Conservation (phyloP, 2,797 vertebrate species). For the Gadopsis marmoratus region DNA sequence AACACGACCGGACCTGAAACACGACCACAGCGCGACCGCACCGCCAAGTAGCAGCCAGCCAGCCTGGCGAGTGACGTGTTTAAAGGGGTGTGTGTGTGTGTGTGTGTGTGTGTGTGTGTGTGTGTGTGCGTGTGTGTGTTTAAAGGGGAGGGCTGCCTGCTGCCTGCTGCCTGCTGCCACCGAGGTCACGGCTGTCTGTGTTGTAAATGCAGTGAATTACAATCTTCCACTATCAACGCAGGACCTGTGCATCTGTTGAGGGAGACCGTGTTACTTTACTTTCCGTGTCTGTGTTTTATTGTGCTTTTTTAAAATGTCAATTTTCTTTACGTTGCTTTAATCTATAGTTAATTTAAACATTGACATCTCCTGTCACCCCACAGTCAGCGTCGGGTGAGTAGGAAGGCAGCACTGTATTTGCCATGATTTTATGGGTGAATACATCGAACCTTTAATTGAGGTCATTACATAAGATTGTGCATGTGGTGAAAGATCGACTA, state of each 20-base stretch:
- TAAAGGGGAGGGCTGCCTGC: slow-evolving; percentile 80
- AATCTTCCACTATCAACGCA: neutral
- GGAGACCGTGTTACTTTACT: neutral
- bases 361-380: neutral
- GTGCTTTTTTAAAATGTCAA: neutral
- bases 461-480: neutral
- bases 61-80: slow-evolving; percentile 76
- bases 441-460: slow-evolving; percentile 5
- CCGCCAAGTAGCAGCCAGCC: slow-evolving; percentile 70
- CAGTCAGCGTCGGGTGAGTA: neutral
- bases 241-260: neutral
- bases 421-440: neutral
- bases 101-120: slow-evolving; percentile 76
- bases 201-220: slow-evolving; percentile 19
- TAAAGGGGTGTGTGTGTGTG: slow-evolving; percentile 83
- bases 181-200: slow-evolving; percentile 52
- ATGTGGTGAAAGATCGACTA: neutral
- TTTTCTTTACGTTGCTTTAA: neutral
- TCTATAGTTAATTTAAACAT: neutral
- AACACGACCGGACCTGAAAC: slow-evolving; percentile 79
- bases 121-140: slow-evolving; percentile 76
- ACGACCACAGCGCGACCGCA: slow-evolving; percentile 83
- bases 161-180: slow-evolving; percentile 37
- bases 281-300: neutral
- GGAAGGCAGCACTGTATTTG: neutral